Evolutionary conservation across 2,113 vertebrate species (phyloP).

Genomic region (Paramisgurnus dabryanus): DNA sequence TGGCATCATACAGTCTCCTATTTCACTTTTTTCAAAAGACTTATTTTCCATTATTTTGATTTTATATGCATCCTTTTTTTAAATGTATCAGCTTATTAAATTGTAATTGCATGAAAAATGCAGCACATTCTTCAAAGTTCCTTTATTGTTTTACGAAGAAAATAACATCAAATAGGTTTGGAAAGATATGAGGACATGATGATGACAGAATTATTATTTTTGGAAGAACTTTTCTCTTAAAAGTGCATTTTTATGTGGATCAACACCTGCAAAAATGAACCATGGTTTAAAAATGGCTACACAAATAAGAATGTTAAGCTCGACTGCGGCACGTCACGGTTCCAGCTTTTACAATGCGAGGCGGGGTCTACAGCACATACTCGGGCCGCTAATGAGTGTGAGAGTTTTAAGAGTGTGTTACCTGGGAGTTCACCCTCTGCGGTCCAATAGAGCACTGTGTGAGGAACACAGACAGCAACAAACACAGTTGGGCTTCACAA

Average conservation of each 20-base stretch:
- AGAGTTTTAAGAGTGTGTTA: conserved; percentile 61
- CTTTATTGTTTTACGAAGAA: too few relatives aligned
- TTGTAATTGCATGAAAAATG: too few relatives aligned
- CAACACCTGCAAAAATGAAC: conserved; percentile 29
- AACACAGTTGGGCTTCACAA: conserved; percentile 72
- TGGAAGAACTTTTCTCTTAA: too few relatives aligned
- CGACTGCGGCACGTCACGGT: conserved; percentile 66
- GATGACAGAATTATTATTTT: too few relatives aligned
- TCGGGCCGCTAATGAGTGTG: conserved; percentile 52
- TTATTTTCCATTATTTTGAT: too few relatives aligned
- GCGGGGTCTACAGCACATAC: conserved; percentile 54
- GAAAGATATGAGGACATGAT: too few relatives aligned
- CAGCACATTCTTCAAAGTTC: too few relatives aligned
- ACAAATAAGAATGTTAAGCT: conserved; percentile 59
- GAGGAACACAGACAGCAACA: conserved; percentile 72
- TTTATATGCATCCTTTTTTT: too few relatives aligned
- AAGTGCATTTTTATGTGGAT: not conserved
- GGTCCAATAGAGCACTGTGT: conserved; percentile 82
- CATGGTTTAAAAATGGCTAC: conserved; percentile 36
- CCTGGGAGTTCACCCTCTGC: conserved; percentile 79
- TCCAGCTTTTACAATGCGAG: conserved; percentile 51
- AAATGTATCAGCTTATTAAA: too few relatives aligned
- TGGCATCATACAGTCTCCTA: too few relatives aligned
- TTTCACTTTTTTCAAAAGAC: too few relatives aligned
- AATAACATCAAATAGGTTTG: too few relatives aligned